These are phyloP conservation scores for Odocoileus virginianus DNA, from an alignment of 2,113 vertebrate genomes.

Conservation along the genomic window DNA sequence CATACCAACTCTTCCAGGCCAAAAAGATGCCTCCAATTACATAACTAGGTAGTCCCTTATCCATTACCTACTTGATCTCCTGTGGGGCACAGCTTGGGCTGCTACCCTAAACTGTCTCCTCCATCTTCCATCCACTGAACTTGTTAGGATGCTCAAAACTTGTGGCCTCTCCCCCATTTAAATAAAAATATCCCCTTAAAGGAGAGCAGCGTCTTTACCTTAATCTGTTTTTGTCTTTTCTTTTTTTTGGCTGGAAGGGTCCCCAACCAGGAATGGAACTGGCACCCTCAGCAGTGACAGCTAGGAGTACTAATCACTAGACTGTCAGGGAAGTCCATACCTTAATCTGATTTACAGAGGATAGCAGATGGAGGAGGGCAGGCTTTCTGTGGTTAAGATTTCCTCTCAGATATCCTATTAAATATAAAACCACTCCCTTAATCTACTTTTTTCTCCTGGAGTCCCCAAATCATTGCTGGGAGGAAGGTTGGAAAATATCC, in stretches of 20 bases:
- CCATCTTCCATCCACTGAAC: background rate
- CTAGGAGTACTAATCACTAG: background rate
- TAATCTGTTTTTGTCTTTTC: background rate
- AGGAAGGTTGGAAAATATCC: background rate
- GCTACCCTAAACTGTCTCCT: background rate
- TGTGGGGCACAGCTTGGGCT: background rate
- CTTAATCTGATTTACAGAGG: background rate
- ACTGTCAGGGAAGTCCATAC: background rate
- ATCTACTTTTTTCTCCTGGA: background rate
- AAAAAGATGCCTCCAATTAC: background rate
- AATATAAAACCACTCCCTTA: background rate
- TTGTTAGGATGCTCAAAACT: background rate
- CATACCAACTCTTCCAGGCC: background rate
- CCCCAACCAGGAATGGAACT: background rate
- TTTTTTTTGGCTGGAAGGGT: background rate
- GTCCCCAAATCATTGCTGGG: background rate
- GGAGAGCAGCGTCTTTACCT: background rate
- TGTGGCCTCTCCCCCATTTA: background rate
- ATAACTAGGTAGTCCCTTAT: background rate
- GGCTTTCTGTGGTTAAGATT: background rate
- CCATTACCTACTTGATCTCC: background rate
- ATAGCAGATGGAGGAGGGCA: background rate
- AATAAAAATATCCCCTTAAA: background rate
- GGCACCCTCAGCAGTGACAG: background rate
- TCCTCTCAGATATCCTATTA: background rate